Evolutionary conservation across 2,888 invertebrate genomes (phyloP).

Genomic region (Ophion slaviceki): DNA sequence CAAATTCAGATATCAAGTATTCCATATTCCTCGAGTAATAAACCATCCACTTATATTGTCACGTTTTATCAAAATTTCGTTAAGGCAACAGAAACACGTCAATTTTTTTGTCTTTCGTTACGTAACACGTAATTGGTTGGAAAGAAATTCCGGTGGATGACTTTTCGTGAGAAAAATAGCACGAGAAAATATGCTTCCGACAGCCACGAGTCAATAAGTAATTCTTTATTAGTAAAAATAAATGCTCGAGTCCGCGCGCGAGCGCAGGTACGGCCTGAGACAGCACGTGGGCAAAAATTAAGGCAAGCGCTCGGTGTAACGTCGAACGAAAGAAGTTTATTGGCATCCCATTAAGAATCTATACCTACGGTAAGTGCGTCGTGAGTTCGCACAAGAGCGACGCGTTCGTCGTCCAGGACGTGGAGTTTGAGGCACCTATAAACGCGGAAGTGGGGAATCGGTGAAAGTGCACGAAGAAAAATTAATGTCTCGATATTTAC

Average conservation of each 20-base stretch:
- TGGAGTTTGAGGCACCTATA: constrained; percentile 14
- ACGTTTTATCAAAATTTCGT: too few species aligned
- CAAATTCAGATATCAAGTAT: too few species aligned
- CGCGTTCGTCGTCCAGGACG: constrained; percentile 13
- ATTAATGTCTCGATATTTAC: constrained; percentile 65
- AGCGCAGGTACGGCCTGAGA: background rate
- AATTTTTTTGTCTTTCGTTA: too few species aligned
- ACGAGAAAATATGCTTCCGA: too few species aligned
- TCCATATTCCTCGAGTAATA: too few species aligned
- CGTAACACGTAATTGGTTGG: too few species aligned
- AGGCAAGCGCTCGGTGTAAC: constrained; percentile 54
- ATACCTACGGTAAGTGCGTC: constrained; percentile 47
- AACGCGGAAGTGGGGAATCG: constrained; percentile 60
- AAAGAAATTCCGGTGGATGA: too few species aligned
- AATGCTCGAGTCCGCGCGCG: background rate
- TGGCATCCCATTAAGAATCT: constrained; percentile 60
- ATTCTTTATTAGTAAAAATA: background rate
- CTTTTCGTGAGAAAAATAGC: too few species aligned
- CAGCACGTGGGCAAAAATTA: constrained; percentile 53
- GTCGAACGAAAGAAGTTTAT: constrained; percentile 61
- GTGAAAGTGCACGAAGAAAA: constrained; percentile 64
- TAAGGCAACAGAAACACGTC: too few species aligned
- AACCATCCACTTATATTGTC: too few species aligned
- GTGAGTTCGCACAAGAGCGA: constrained; percentile 39
- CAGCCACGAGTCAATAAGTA: background rate